phyloP scores from a whole-genome alignment of 37 sponge, comb jelly and placozoan species.

The Chondrosia reniformis region DNA sequence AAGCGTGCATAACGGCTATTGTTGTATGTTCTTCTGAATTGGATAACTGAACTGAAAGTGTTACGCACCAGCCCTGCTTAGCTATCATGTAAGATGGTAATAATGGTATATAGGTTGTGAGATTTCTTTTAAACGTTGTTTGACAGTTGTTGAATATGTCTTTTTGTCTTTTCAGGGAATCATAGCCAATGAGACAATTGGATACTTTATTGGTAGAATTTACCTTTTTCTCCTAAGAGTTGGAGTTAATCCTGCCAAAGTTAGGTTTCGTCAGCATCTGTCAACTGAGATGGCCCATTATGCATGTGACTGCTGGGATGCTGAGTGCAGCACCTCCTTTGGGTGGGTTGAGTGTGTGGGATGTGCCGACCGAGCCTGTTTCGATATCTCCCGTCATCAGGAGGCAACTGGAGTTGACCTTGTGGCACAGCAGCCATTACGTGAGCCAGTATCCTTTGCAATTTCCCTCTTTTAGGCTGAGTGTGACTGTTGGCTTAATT shows the following conservation, averaged over 20 bases:
- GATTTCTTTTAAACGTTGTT: neutral
- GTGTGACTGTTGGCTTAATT: too few species aligned
- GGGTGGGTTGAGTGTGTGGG: constrained; percentile 99
- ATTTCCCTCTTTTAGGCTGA: too few species aligned
- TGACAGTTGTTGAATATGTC: neutral
- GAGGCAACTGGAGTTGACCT: constrained; percentile 63
- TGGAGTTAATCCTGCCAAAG: constrained; percentile 69
- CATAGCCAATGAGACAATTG: constrained; percentile 79
- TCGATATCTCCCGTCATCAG: constrained; percentile 76
- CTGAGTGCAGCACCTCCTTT: constrained; percentile 94
- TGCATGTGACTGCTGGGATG: constrained; percentile 99
- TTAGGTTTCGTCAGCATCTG: constrained; percentile 96
- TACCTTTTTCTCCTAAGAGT: constrained; percentile 64
- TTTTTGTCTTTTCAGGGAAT: constrained; percentile 43
- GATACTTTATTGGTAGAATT: constrained; percentile 92
- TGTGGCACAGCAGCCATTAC: constrained; percentile 61
- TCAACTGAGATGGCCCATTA: constrained; percentile 99
- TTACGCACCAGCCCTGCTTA: neutral
- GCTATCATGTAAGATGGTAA: neutral
- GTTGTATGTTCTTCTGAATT: neutral
- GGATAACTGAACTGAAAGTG: neutral
- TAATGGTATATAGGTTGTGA: neutral
- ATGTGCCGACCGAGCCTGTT: constrained; percentile 96
- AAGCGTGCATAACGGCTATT: constrained; percentile 18
- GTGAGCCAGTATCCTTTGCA: constrained; percentile 68